Base-by-base conservation (phyloP, 53 echinoderm and acorn worm species). In the Stichopus horrens region DNA sequence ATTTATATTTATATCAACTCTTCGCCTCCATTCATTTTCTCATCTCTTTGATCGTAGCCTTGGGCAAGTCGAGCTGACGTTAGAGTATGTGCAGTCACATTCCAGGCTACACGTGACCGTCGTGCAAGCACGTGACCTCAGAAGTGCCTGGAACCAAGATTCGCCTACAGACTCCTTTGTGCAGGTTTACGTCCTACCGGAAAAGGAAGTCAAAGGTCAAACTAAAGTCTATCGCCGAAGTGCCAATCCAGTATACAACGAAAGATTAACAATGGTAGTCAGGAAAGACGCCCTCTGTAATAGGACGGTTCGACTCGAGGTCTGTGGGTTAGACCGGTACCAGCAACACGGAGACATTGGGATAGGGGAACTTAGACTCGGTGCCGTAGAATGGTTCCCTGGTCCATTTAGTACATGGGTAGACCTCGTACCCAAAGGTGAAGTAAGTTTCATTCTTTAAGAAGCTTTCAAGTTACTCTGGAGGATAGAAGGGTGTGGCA, bases 381-480 rank as follows among this genome's bases (percentile, higher is more conserved):
- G 92, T 11, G 97, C 93, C 55, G 90, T 96, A 4, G 95, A 96
- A 22, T 90, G 92, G 73, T 87, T 95, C 53, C 97, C 95, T 1
- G 95, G 94, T 9, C 95, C 97, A 2, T 95, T 96, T 83, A 95
- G 90, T 60, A 95, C 97, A 4, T 96, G 97, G 97, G 88, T 96
- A 4, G 93, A 95, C 77, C 92, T 95, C 23, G 84, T 84, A 5
- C 94, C 94, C 21, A 90, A 92, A 7, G 89, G 92, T 53, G 97
- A 96, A 86, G 97, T 96, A 90, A 76, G 92, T 57, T 37, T 37
- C 37, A 37, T 37, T 37, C 37, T 37, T 37, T 37, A 37, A 37
- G 37, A 37, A 37, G 37, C 37, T 37, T 37, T 37, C 37, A 37
- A 2, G 37, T 37, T 37, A 37, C 37, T 37, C 37, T 37, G 37